phyloP scores from a whole-genome alignment of 1,140 invertebrate genomes.

The Drosophila ficusphila region DNA sequence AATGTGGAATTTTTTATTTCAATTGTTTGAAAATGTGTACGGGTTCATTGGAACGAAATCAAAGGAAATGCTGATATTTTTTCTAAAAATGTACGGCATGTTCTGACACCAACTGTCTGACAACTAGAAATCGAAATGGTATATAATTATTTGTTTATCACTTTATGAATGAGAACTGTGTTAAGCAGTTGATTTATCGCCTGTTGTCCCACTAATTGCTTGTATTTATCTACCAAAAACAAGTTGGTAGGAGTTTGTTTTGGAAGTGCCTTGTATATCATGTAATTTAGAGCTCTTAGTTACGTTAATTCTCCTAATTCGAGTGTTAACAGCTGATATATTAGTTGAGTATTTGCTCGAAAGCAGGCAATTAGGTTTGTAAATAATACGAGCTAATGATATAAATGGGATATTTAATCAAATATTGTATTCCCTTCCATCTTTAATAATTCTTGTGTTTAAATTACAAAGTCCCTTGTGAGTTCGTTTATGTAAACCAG shows the following conservation, averaged over 20 bases:
- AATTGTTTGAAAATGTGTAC: not conserved
- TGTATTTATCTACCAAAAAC: conserved; percentile 28
- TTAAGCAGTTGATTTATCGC: not conserved
- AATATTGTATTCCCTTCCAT: too few relatives aligned
- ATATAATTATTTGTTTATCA: too few relatives aligned
- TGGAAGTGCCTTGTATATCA: not conserved
- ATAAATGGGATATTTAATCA: too few relatives aligned
- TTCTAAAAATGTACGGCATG: too few relatives aligned
- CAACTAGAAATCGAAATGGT: too few relatives aligned
- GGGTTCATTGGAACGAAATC: not conserved
- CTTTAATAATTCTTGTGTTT: not conserved
- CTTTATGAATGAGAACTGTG: not conserved
- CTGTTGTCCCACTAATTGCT: conserved; percentile 7
- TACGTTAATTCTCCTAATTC: conserved; percentile 24
- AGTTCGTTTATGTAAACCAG: not conserved
- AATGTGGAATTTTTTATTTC: not conserved
- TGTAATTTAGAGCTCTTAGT: conserved; percentile 22
- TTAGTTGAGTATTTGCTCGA: not conserved
- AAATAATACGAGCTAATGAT: too few relatives aligned
- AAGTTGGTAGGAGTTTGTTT: not conserved
- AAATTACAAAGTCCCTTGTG: not conserved
- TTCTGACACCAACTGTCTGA: too few relatives aligned
- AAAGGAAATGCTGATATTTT: not conserved
- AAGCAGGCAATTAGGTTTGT: conserved; percentile 23
- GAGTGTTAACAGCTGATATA: conserved; percentile 14